These are phyloP conservation scores for Crioceris asparagi DNA, from an alignment of 2,888 invertebrate genomes.

Conservation along the genomic window DNA sequence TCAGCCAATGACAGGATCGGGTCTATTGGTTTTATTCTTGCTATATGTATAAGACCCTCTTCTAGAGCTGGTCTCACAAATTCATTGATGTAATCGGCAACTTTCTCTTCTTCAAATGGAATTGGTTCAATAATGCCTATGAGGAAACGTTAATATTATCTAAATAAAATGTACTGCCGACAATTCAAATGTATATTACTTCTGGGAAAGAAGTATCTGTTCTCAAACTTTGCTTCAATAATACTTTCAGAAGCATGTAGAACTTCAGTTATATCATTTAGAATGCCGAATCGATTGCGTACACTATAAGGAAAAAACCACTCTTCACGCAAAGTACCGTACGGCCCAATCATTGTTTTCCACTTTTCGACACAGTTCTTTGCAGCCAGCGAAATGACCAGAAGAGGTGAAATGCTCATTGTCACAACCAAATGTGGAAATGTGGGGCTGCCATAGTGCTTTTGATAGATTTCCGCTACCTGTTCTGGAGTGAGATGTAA, in stretches of 20 bases:
- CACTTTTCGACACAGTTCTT: constrained; percentile 62
- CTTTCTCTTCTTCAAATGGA: constrained; percentile 45
- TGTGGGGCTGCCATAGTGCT: constrained; percentile 59
- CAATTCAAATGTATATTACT: constrained; percentile 42
- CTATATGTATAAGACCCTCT: constrained; percentile 53
- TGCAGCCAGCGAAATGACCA: constrained; percentile 60
- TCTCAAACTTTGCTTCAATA: constrained; percentile 61
- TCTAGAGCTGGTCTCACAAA: constrained; percentile 53
- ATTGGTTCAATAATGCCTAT: constrained; percentile 69
- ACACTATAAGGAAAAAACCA: constrained; percentile 60
- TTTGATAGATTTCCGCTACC: constrained; percentile 72
- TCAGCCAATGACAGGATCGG: constrained; percentile 71
- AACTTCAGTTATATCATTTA: constrained; percentile 55
- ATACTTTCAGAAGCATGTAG: constrained; percentile 68
- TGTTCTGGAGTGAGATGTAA: constrained; percentile 73
- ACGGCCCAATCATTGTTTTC: constrained; percentile 62
- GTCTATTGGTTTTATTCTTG: constrained; percentile 60
- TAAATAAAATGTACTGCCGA: not conserved
- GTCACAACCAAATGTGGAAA: constrained; percentile 72
- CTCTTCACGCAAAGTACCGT: constrained; percentile 53
- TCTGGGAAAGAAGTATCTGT: constrained; percentile 79
- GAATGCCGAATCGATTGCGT: constrained; percentile 60
- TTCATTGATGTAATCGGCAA: constrained; percentile 58
- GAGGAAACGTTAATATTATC: constrained; percentile 5
- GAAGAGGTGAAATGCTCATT: constrained; percentile 65